Base-by-base conservation (phyloP, 2,888 invertebrate genomes). In the Eristalis arbustorum region DNA sequence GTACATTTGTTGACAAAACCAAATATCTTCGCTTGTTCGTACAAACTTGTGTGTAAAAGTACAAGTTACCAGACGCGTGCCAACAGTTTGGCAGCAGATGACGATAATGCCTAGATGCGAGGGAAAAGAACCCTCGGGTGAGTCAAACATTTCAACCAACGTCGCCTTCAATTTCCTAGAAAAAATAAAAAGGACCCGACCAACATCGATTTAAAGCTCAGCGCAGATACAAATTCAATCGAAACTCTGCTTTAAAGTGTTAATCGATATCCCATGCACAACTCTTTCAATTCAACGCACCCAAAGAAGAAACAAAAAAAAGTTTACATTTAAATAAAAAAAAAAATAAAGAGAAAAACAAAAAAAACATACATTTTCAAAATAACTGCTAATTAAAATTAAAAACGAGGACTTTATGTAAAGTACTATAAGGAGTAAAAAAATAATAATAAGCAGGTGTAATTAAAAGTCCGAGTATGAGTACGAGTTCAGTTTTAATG, bases 401-500 rank as follows among this genome's bases (percentile, higher is more conserved):
- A 37, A 56, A n/a, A 37, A 34, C 37, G 13, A 37, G 28, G 31
- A 3, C 18, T 49, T n/a, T 49, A 49, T 18, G 22, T 34, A 56
- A 37, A 37, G 31, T 56, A 49, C 23, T 22, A 1, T 25, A 76
- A n/a, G 25, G 13, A 28, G 31, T 31, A 22, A 37, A 61, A 18
- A 59, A 63, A 63, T n/a, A 68, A 66, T 49, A 57, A 75, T 49
- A 71, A 75, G 74, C 77, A 78, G 57, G 71, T 64, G 75, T 75
- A 67, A 87, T 83, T 75, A 72, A 81, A 79, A 83, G 67, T 83
- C 66, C 49, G 18, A 18, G 18, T 49, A 49, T 18, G 63, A 73
- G 71, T 87, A 87, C 85, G 87, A 83, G 87, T 79, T 83, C 87
- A 87, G 83, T 83, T 72, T 87, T 83, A 83, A 87, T 87, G 87